Base-by-base conservation (phyloP, 2,113 vertebrate species). In the Neodon shergylaensis region DNA sequence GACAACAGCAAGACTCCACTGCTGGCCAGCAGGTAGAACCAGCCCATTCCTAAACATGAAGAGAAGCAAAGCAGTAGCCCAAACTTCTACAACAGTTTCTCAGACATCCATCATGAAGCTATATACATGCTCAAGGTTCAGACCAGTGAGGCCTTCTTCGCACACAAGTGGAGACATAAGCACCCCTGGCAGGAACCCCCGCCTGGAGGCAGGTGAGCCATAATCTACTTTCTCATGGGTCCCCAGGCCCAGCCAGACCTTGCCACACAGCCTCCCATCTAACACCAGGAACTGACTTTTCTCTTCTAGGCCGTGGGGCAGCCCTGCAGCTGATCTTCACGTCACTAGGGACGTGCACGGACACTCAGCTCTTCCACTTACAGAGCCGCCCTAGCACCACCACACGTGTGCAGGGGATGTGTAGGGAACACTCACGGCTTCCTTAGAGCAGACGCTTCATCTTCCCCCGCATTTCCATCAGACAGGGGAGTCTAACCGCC, bases 391-490 rank as follows among this genome's bases (percentile, higher is more conserved):
- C 58, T 58, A 58, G 58, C 58, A 58, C 58, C 19, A 58, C 14
- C 58, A 44, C 16, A 19, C 0, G 0, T 78, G 52, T 2, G 24
- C 36, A 19, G n/a, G 22, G 36, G 36, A 2, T 16, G 4, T 19
- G 54, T 1, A 1, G 0, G 17, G 49, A 63, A 22, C 1, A 72
- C 4, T 31, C 1, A 2, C 47, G 0, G 28, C 22, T 68, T 14
- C 4, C 5, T 12, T 33, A 8, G 9, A n/a, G 72, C 0, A 11
- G 82, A 66, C 28, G 7, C 0, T 0, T 5, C 5, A 13, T 13
- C 92, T 1, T 26, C 77, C 39, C 11, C 44, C 7, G 0, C 7
- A 33, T 3, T 42, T 12, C 52, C 3, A 5, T 0, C 11, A 0
- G 8, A 76, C 49, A 17, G 33, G 12, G 19, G 5, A 39, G 68